Conservation (phyloP, 1,140 invertebrate genomes). For the Euura lappo region DNA sequence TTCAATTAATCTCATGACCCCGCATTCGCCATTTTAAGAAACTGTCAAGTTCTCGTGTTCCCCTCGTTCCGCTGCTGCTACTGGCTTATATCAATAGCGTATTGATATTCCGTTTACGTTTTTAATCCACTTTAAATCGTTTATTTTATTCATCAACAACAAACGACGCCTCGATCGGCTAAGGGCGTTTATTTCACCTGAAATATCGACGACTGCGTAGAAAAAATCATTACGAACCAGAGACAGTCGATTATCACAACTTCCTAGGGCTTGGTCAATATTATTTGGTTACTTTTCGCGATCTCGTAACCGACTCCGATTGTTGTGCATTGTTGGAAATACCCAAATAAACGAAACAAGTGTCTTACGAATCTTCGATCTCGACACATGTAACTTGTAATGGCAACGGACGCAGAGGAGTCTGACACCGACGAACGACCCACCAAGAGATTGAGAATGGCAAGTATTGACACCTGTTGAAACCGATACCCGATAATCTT, state of each 20-base stretch:
- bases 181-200: too few species aligned
- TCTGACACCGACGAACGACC: conserved; percentile 46
- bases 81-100: not conserved
- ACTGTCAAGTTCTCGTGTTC: conserved; percentile 34
- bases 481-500: not conserved
- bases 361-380: not conserved
- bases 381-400: conserved; percentile 23
- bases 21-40: conserved; percentile 41
- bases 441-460: not conserved
- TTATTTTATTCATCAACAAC: not conserved
- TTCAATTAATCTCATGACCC: conserved; percentile 15
- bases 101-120: not conserved
- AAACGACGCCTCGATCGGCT: too few species aligned
- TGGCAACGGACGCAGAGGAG: conserved; percentile 56
- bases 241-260: not conserved
- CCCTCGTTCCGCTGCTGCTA: not conserved
- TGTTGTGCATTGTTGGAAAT: not conserved
- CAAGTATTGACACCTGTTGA: not conserved
- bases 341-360: not conserved
- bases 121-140: not conserved
- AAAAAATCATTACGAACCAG: too few species aligned
- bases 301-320: not conserved
- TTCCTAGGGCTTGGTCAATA: not conserved
- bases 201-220: too few species aligned
- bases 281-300: not conserved